These are phyloP conservation scores for Altica lythri DNA, from an alignment of 2,888 invertebrate species.

Conservation along the genomic window DNA sequence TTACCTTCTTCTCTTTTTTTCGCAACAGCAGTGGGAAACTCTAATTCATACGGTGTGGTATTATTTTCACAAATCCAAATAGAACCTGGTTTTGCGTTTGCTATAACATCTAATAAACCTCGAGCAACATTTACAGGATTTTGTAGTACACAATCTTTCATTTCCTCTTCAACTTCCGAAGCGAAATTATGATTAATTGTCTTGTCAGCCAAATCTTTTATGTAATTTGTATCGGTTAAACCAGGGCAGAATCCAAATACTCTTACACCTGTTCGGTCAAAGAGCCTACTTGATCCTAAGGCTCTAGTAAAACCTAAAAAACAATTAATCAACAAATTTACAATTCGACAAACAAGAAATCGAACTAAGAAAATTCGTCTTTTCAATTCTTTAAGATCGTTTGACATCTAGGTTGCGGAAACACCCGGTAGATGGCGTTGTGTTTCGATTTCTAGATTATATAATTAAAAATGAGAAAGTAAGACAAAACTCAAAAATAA, in stretches of 20 bases:
- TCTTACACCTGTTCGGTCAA: slow-evolving; percentile 59
- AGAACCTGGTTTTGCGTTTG: slow-evolving; percentile 43
- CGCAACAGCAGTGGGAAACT: slow-evolving; percentile 38
- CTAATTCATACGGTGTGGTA: slow-evolving; percentile 41
- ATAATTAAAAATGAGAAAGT: no score
- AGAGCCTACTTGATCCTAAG: slow-evolving; percentile 52
- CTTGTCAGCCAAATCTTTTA: slow-evolving; percentile 45
- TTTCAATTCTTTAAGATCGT: background rate
- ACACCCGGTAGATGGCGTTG: no score
- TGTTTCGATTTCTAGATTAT: no score
- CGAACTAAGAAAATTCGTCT: no score
- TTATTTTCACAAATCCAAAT: slow-evolving; percentile 47
- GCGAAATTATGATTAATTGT: slow-evolving; percentile 48
- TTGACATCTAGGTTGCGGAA: no score
- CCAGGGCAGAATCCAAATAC: slow-evolving; percentile 63
- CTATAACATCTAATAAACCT: slow-evolving; percentile 40
- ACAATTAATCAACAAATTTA: no score
- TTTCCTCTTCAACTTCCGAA: slow-evolving; percentile 47
- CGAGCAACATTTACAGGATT: slow-evolving; percentile 42
- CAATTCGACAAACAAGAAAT: no score
- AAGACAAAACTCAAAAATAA: background rate
- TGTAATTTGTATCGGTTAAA: slow-evolving; percentile 57
- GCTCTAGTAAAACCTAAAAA: slow-evolving; percentile 46
- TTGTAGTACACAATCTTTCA: slow-evolving; percentile 42
- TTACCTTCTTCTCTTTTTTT: slow-evolving; percentile 20